These are phyloP conservation scores for Thermophis baileyi DNA, from an alignment of 2,113 vertebrate genomes.

Conservation along the genomic window DNA sequence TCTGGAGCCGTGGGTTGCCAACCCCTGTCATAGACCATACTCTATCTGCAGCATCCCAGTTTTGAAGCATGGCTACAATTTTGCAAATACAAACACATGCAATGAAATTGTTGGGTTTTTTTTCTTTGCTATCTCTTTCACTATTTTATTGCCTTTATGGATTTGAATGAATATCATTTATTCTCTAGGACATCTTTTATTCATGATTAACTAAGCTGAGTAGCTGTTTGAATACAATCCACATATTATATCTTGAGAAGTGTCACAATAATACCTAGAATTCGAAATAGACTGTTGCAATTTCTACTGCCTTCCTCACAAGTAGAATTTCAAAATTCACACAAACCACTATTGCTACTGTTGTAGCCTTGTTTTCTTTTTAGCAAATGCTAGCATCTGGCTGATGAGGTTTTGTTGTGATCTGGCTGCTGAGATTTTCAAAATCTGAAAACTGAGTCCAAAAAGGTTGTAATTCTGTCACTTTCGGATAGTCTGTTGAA, in stretches of 20 bases:
- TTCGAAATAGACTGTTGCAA: background rate
- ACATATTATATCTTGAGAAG: background rate
- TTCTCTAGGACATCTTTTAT: slow-evolving; percentile 42
- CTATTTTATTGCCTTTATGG: slow-evolving; percentile 8
- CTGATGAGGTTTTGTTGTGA: background rate
- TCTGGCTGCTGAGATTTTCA: background rate
- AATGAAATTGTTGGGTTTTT: background rate
- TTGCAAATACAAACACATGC: background rate
- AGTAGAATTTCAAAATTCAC: slow-evolving; percentile 4
- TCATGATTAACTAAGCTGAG: slow-evolving; percentile 38
- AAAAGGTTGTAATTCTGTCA: background rate
- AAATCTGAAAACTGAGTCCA: background rate
- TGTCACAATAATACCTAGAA: slow-evolving; percentile 8
- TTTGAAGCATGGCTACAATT: background rate
- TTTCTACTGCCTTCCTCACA: background rate
- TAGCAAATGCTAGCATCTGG: background rate
- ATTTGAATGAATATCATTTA: slow-evolving; percentile 14
- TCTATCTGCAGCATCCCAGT: background rate
- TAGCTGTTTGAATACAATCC: slow-evolving; percentile 27
- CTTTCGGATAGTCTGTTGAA: background rate
- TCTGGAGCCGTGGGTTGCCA: no score
- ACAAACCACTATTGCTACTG: background rate
- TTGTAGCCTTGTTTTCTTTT: background rate
- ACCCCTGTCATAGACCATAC: background rate
- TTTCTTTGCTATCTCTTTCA: slow-evolving; percentile 2